Conservation (phyloP, 2,888 invertebrate species). For the Lysandra bellargus region DNA sequence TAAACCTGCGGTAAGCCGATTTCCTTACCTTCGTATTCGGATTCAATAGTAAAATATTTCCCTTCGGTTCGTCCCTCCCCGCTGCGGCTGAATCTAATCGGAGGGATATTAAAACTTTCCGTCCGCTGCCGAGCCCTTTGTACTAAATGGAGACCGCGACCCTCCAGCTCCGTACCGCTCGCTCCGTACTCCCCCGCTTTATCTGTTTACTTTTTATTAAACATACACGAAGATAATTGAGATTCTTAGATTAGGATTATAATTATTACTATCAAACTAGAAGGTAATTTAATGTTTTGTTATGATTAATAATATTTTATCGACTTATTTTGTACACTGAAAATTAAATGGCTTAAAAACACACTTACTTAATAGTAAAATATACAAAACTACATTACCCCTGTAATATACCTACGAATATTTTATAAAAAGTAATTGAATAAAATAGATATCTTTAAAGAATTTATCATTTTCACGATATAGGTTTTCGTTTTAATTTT, state of each 20-base stretch:
- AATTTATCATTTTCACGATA: neutral
- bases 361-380: neutral
- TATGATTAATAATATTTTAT: neutral
- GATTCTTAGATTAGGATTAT: constrained; percentile 40
- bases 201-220: constrained; percentile 56
- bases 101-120: constrained; percentile 79
- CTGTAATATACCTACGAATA: neutral
- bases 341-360: no score
- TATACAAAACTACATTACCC: neutral
- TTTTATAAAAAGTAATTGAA: neutral
- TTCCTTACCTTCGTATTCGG: constrained; percentile 61
- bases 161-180: constrained; percentile 40
- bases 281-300: neutral
- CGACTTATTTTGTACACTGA: neutral
- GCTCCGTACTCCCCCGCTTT: constrained; percentile 44
- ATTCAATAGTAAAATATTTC: constrained; percentile 66
- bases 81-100: constrained; percentile 73
- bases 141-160: constrained; percentile 53
- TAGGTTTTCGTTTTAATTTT: constrained; percentile 53
- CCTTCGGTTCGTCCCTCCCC: constrained; percentile 58
- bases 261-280: constrained; percentile 2
- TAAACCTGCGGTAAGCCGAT: constrained; percentile 52
- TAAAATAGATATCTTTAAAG: neutral
- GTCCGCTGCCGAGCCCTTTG: constrained; percentile 64
- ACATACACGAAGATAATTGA: constrained; percentile 56